These are phyloP conservation scores for Galleria mellonella DNA, from an alignment of 1,140 invertebrate genomes.

Conservation along the genomic window DNA sequence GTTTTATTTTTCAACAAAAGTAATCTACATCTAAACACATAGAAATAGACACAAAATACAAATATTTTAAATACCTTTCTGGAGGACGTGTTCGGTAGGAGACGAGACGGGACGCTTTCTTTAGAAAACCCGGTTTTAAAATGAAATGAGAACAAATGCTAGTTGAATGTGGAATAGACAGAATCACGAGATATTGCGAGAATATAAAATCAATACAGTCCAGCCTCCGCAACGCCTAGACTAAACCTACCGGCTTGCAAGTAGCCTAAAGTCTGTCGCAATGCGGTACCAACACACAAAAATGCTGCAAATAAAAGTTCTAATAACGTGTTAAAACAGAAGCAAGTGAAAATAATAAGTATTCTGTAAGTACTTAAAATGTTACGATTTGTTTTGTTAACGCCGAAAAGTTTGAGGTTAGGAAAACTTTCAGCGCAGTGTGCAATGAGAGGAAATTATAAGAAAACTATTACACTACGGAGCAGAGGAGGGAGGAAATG, in stretches of 20 bases:
- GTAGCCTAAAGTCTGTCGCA: neutral
- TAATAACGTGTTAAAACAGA: too few species aligned
- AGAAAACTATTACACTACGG: conserved; percentile 1
- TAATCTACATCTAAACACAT: neutral
- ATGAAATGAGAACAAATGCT: neutral
- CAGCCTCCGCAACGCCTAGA: conserved; percentile 2
- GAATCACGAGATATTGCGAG: neutral
- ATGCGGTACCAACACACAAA: conserved; percentile 1
- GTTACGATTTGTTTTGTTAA: neutral
- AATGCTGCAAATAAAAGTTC: too few species aligned
- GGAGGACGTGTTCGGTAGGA: too few species aligned
- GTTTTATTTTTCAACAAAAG: neutral
- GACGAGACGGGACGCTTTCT: too few species aligned
- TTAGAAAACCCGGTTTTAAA: neutral
- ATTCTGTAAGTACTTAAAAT: neutral
- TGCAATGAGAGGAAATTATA: conserved; percentile 10
- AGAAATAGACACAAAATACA: neutral
- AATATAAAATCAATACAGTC: conserved; percentile 1
- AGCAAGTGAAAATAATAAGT: too few species aligned
- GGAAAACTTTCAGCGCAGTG: conserved; percentile 9
- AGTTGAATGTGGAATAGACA: neutral
- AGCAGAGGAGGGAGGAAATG: conserved; percentile 21
- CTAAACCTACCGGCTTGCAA: neutral
- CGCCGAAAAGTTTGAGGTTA: conserved; percentile 19
- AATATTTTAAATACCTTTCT: too few species aligned